A percentile compares a stretch with the other conserved stretches of the same genome.
Conservation (phyloP, 2,888 invertebrate genomes). For the Onchidella celtica region DNA sequence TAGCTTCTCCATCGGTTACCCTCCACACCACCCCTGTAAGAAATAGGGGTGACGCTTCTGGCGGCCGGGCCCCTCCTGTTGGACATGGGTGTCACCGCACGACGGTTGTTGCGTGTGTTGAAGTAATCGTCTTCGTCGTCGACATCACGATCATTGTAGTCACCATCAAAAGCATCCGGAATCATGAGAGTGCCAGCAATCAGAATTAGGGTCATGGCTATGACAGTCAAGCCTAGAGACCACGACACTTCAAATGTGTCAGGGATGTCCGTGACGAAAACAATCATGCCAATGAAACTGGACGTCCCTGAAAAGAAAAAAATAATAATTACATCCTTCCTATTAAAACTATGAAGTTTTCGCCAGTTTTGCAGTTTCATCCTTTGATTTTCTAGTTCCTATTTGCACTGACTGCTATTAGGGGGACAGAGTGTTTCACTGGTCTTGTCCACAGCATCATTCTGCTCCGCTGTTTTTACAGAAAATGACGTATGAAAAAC, state of each 20-base stretch:
- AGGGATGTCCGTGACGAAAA: slow-evolving; percentile 63
- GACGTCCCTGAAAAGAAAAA: slow-evolving; percentile 57
- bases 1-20: slow-evolving; percentile 48
- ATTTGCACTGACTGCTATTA: no score
- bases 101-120: slow-evolving; percentile 11
- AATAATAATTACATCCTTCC: no score
- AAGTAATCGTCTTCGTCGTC: slow-evolving; percentile 30
- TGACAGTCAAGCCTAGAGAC: slow-evolving; percentile 68
- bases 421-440: no score
- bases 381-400: no score
- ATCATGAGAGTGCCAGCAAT: slow-evolving; percentile 66
- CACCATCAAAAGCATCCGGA: slow-evolving; percentile 62
- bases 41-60: slow-evolving; percentile 42
- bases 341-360: no score
- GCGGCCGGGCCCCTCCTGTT: slow-evolving; percentile 6
- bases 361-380: no score
- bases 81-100: slow-evolving; percentile 43
- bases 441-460: no score
- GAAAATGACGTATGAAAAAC: no score
- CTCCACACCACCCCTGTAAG: slow-evolving; percentile 33
- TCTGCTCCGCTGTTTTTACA: no score
- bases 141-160: slow-evolving; percentile 13
- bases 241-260: slow-evolving; percentile 63
- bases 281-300: slow-evolving; percentile 63
- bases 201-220: slow-evolving; percentile 63